Base-by-base conservation (phyloP, 1,140 invertebrate species). In the Acromyrmex heyeri region DNA sequence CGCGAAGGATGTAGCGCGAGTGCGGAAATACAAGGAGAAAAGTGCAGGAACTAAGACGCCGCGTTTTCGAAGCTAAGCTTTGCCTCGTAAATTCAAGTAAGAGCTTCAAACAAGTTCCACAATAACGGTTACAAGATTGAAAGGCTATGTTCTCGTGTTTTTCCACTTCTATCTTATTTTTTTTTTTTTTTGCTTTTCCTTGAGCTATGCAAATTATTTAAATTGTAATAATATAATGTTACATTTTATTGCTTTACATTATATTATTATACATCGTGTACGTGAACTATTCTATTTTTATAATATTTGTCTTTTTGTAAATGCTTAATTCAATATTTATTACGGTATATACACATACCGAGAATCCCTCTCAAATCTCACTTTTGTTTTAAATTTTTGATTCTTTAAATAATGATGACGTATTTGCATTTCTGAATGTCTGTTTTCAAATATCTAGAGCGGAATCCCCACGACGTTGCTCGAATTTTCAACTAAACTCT, bases 11-110 rank as follows among this genome's bases (percentile, higher is more conserved):
- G 67, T 57, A 48, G 18, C 30, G 18, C 12, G 55, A 73, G 44
- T 78, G 44, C 24, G 67, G 67, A 82, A 72, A 82, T 61, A 59
- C 67, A 57, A 55, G 67, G 67, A 34, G 55, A 61, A 62, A 83
- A 78, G 38, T 70, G 38, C 79, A 21, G 30, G 55, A 83, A 48
- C 55, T 82, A 82, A 61, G 69, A 82, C 12, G 55, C 21, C 14
- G 67, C 67, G 48, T 82, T 82, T 73, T 61, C 69, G 79, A 73
- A 61, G 65, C 65, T 34, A 55, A 61, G 79, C 67, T 82, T 82
- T 82, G 38, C 55, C 67, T 73, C 79, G 55, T 82, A 82, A 73
- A 82, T 82, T 82, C 38, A 75, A 73, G 69, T 82, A 61, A 75
- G 18, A 83, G 69, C 69, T 75, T 83, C 69, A 83, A 83, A 34